Base-by-base conservation (phyloP, 2,888 invertebrate species). In the Pristionchus arcanus region DNA sequence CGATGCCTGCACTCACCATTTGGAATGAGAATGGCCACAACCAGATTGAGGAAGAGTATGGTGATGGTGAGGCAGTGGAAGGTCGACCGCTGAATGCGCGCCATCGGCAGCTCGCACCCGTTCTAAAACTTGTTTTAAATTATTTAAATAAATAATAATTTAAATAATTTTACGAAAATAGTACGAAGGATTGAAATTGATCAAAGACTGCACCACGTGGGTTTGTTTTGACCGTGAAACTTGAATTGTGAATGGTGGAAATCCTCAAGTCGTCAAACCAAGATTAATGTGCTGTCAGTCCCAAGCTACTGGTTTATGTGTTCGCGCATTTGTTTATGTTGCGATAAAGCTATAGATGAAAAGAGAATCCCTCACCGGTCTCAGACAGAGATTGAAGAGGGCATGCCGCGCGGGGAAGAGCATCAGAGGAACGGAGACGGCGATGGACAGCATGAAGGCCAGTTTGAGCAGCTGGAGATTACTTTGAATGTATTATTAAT, bases 341-440 rank as follows among this genome's bases (percentile, higher is more conserved):
- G n/a, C n/a, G n/a, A n/a, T n/a, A n/a, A n/a, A n/a, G n/a, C n/a
- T 42, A 81, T 13, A 42, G 4, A n/a, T 25, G 7, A 81, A n/a
- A n/a, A n/a, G n/a, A n/a, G n/a, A 16, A 16, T 4, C n/a, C 31
- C 68, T 85, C 37, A 90, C 90, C 71, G 84, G 84, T 85, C 85
- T 66, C 37, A 89, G 90, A 13, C 98, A 96, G 90, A 99, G 96
- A 0, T 98, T 98, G 96, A 98, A 97, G 42, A 99, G 96, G 95
- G 98, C 98, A 21, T 97, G 97, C 90, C 99, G 96, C 95, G 98
- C 98, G 0, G 99, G 99, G 96, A 98, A 98, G 95, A 99, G 97
- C 93, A 98, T 97, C 92, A 99, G 96, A 0, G 99, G 99, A 96
- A 99, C 98, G 95, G 98, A 98, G 95, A 98, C 97, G 28, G 98